Base-by-base conservation (phyloP, 2,888 invertebrate species). In the Hirtodrosophila cameraria region DNA sequence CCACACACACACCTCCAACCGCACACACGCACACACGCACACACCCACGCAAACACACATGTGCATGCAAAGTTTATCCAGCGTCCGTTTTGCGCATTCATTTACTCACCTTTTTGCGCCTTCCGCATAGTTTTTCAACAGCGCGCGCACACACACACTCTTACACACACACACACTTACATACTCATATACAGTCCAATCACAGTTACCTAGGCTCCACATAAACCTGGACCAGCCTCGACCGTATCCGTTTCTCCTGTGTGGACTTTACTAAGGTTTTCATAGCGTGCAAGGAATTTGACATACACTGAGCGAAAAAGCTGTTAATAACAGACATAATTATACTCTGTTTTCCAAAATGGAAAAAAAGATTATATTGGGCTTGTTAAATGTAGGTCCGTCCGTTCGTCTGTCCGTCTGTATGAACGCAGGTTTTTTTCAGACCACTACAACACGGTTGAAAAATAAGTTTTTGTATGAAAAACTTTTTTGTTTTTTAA, bases 31-130 rank as follows among this genome's bases (percentile, higher is more conserved):
- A 39, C 49, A 16, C 54, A 12, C 11, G 13, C 55, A 33, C 28
- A 30, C 31, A 31, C 18, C 6, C 11, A 46, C 13, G 30, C 27
- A 18, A 9, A 23, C 46, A 61, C 18, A 38, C 15, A 25, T 5
- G 25, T 15, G 41, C 45, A 67, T 67, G 66, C 58, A 79, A 65
- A 67, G 70, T 70, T 72, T 80, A 80, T 63, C 66, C 77, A 52
- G 49, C 59, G 62, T 64, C 68, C 61, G 54, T 53, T 82, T 68
- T 79, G 79, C 83, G 69, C 84, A 80, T 80, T 80, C 80, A 83
- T 83, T 80, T 76, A 80, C 65, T 80, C 77, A 83, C 84, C 84
- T 80, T 77, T 80, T 80, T 80, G 61, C 62, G 54, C 41, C 64
- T 65, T 76, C 66, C 43, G 49, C 69, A 75, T 73, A 76, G 80